Conservation (phyloP, 1,140 invertebrate genomes). For the Lordiphosa stackelbergi region DNA sequence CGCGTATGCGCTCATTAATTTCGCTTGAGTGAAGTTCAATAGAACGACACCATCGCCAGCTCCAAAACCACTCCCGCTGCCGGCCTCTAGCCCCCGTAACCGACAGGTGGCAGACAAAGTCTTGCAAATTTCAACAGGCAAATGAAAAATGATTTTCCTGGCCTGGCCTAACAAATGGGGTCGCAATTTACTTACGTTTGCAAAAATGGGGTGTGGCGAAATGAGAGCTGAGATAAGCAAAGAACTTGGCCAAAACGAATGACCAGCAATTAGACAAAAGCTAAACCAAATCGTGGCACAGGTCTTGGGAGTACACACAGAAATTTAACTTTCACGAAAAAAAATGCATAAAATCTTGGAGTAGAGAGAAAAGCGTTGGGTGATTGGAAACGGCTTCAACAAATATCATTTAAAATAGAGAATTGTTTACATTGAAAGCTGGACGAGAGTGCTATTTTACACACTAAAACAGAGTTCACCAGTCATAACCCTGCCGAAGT, state of each 20-base stretch:
- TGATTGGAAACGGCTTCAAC: too few species aligned
- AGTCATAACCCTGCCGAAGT: too few species aligned
- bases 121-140: constrained; percentile 61
- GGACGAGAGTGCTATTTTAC: too few species aligned
- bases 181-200: constrained; percentile 35
- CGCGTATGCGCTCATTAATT: constrained; percentile 68
- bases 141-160: constrained; percentile 65
- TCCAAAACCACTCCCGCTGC: too few species aligned
- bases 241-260: constrained; percentile 56
- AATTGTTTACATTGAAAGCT: too few species aligned
- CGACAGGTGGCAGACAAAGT: constrained; percentile 46
- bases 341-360: too few species aligned
- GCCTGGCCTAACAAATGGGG: constrained; percentile 40
- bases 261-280: constrained; percentile 59
- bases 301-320: too few species aligned
- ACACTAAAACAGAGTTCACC: too few species aligned
- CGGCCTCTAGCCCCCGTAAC: background rate
- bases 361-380: too few species aligned
- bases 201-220: constrained; percentile 18
- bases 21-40: constrained; percentile 68
- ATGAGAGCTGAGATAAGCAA: constrained; percentile 33
- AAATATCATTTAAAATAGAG: too few species aligned
- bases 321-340: too few species aligned
- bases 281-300: constrained; percentile 6
- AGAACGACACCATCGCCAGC: too few species aligned